These are phyloP conservation scores for Oncorhynchus gorbuscha DNA, from an alignment of 2,113 vertebrate species.

Conservation along the genomic window DNA sequence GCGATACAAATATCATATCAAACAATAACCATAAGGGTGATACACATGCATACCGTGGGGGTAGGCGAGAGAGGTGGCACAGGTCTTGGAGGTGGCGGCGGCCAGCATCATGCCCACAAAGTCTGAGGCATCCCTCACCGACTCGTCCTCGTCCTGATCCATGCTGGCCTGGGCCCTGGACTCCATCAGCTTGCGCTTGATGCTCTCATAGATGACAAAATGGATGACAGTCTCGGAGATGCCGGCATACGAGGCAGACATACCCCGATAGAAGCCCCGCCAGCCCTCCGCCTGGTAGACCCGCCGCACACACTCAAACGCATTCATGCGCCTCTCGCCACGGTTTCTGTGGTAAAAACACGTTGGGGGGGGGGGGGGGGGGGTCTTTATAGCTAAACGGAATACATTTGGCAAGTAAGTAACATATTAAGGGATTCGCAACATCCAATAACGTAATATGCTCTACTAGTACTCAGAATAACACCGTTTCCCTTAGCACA, in stretches of 20 bases:
- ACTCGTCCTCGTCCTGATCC: constrained; percentile 83
- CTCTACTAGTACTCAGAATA: too few species aligned
- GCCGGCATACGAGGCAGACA: constrained; percentile 97
- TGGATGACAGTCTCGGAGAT: constrained; percentile 99
- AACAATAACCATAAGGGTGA: too few species aligned
- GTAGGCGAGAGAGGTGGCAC: constrained; percentile 95
- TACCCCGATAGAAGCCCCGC: constrained; percentile 94
- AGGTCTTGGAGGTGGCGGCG: constrained; percentile 96
- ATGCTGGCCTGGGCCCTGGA: constrained; percentile 79
- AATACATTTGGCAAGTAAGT: too few species aligned
- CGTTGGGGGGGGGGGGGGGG: too few species aligned
- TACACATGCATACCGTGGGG: constrained; percentile 83
- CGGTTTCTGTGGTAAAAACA: constrained; percentile 76
- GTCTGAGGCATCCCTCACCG: constrained; percentile 87
- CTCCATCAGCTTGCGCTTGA: constrained; percentile 89
- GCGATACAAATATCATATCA: too few species aligned
- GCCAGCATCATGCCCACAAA: constrained; percentile 98
- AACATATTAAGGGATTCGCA: too few species aligned
- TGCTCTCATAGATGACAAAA: constrained; percentile 98
- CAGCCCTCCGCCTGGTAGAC: constrained; percentile 92
- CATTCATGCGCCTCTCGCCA: constrained; percentile 90
- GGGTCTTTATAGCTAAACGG: too few species aligned
- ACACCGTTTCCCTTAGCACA: too few species aligned
- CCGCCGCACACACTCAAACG: constrained; percentile 87
- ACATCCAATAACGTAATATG: too few species aligned